These are phyloP conservation scores for Dinoponera quadriceps DNA, from an alignment of 1,140 invertebrate species.

Conservation along the genomic window DNA sequence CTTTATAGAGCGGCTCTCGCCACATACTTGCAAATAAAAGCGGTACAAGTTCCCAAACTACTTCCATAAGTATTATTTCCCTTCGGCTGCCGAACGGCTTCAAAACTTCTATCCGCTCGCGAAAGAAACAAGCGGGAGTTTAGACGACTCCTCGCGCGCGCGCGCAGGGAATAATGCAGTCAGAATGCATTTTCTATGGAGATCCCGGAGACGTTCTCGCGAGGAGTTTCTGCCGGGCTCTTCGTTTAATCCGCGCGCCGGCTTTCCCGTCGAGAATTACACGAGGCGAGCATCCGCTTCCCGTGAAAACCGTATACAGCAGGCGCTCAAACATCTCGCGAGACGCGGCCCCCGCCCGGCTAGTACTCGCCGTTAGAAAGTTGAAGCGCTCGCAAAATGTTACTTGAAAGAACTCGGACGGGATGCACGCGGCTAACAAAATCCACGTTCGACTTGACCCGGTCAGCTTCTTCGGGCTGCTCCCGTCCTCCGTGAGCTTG, in stretches of 20 bases:
- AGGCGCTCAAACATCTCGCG: too few relatives aligned
- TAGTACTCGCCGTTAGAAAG: too few relatives aligned
- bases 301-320: too few relatives aligned
- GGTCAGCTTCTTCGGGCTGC: too few relatives aligned
- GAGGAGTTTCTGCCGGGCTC: conserved; percentile 40
- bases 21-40: conserved; percentile 46
- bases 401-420: too few relatives aligned
- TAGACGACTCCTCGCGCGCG: conserved; percentile 33
- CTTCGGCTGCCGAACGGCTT: conserved; percentile 51
- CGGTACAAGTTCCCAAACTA: conserved; percentile 42
- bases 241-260: conserved; percentile 48
- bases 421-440: too few relatives aligned
- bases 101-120: conserved; percentile 47
- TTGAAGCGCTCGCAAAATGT: too few relatives aligned
- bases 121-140: conserved; percentile 58
- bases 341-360: too few relatives aligned
- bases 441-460: too few relatives aligned
- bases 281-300: neutral
- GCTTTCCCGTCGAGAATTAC: conserved; percentile 44
- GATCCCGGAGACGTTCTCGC: conserved; percentile 12
- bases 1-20: neutral
- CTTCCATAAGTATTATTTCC: conserved; percentile 57
- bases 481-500: too few relatives aligned
- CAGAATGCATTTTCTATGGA: conserved; percentile 51
- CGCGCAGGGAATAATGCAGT: conserved; percentile 33